Percentiles rank a stretch among this genome's conserved stretches.
These are phyloP conservation scores for Operophtera brumata DNA, from an alignment of 2,888 invertebrate genomes.

Conservation along the genomic window DNA sequence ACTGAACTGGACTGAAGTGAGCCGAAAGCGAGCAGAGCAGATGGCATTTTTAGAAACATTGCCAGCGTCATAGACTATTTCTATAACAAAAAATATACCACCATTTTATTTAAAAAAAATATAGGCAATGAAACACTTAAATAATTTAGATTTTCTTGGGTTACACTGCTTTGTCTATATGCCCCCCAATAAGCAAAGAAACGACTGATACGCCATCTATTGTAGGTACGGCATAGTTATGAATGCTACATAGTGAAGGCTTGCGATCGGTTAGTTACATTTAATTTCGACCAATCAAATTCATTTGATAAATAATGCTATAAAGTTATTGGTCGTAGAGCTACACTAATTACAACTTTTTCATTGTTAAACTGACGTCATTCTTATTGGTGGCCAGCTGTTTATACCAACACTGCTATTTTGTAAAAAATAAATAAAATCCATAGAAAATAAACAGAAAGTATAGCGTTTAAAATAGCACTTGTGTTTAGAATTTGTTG, in stretches of 20 bases:
- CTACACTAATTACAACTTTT: conserved; percentile 9
- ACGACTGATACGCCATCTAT: conserved; percentile 16
- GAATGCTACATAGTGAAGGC: not conserved
- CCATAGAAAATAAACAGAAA: not conserved
- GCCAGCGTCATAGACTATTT: conserved; percentile 11
- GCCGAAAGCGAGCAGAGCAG: conserved; percentile 44
- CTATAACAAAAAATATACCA: not conserved
- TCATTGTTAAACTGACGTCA: conserved; percentile 12
- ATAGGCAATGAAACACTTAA: not conserved
- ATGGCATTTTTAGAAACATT: conserved; percentile 23
- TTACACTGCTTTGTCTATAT: conserved; percentile 3
- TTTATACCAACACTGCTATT: not conserved
- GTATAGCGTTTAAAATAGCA: not conserved
- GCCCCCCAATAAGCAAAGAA: not conserved
- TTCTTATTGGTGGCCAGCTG: conserved; percentile 7
- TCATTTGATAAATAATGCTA: not conserved
- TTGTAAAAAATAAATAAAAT: conserved; percentile 2
- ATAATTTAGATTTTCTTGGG: not conserved
- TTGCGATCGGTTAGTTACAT: conserved; percentile 8
- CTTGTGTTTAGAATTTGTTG: not conserved
- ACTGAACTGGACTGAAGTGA: conserved; percentile 48
- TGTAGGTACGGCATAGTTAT: not conserved
- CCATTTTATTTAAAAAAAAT: not conserved
- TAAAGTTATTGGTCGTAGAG: conserved; percentile 8
- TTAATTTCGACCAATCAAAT: conserved; percentile 8